These are phyloP conservation scores for Triplophysa rosa DNA, from an alignment of 2,113 vertebrate species.

Conservation along the genomic window DNA sequence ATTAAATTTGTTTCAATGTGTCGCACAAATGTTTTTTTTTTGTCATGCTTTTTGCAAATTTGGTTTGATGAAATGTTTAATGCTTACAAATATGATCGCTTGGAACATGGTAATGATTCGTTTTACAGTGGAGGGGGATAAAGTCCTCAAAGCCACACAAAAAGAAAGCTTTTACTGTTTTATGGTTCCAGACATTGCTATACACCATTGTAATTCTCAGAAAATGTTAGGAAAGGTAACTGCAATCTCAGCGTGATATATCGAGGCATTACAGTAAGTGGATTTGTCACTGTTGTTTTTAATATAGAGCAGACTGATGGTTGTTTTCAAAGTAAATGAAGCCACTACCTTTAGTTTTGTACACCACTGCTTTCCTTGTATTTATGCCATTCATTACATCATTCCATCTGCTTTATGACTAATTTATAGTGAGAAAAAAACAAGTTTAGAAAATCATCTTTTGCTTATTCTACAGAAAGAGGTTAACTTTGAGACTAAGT, in stretches of 20 bases:
- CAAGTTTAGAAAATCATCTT: neutral
- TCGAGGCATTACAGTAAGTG: neutral
- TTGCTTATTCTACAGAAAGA: neutral
- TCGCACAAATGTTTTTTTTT: neutral
- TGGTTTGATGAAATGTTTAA: conserved; percentile 13
- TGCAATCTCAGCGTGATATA: neutral
- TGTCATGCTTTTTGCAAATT: neutral
- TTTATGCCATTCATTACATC: neutral
- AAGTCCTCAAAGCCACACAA: neutral
- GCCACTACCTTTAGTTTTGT: neutral
- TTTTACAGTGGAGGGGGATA: neutral
- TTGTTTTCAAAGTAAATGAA: neutral
- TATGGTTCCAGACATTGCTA: neutral
- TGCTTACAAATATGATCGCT: neutral
- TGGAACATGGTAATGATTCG: neutral
- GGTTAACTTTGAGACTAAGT: no score
- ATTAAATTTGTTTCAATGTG: conserved; percentile 13
- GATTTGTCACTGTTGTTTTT: neutral
- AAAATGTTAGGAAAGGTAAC: neutral
- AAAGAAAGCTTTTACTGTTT: neutral
- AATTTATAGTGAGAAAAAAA: neutral
- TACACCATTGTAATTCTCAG: neutral
- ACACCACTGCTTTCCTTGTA: neutral
- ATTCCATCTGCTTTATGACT: neutral
- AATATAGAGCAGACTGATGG: neutral